phyloP scores from a whole-genome alignment of 2,797 vertebrate genomes.

The Phylloscopus collybita region DNA sequence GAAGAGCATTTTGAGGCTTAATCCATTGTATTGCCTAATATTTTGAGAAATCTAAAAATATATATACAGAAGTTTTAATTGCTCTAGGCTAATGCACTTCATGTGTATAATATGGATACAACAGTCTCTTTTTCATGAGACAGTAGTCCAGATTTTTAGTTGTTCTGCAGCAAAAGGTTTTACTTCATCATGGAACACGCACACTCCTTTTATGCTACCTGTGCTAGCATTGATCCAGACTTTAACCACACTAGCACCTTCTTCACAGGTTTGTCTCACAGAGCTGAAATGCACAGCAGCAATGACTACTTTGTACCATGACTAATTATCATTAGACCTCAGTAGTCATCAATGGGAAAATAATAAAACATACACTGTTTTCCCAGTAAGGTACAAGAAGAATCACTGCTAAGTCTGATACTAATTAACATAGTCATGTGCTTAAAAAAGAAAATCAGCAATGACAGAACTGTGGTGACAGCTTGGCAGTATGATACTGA shows the following conservation, averaged over 20 bases:
- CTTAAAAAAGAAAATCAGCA: not conserved
- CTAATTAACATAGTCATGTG: not conserved
- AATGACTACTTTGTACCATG: not conserved
- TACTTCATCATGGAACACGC: not conserved
- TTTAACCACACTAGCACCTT: not conserved
- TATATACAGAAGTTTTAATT: not conserved
- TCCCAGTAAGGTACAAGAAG: not conserved
- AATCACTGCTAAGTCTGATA: not conserved
- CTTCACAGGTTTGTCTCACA: fast-evolving
- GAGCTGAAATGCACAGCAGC: not conserved
- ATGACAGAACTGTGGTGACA: not conserved
- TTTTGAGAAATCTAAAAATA: not conserved
- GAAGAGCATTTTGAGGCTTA: not conserved
- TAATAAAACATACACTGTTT: not conserved
- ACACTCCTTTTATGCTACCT: not conserved
- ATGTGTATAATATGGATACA: not conserved
- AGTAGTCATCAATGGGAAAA: not conserved
- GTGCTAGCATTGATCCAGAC: not conserved
- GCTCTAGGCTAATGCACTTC: not conserved
- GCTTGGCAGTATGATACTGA: not conserved
- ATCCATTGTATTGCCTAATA: not conserved
- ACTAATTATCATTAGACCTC: not conserved
- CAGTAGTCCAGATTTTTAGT: not conserved
- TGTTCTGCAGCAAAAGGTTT: not conserved
- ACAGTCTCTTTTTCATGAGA: not conserved